Percentiles rank a stretch among this genome's conserved stretches.
Conservation (phyloP, 53 echinoderm and acorn worm genomes). For the Antedon mediterranea region DNA sequence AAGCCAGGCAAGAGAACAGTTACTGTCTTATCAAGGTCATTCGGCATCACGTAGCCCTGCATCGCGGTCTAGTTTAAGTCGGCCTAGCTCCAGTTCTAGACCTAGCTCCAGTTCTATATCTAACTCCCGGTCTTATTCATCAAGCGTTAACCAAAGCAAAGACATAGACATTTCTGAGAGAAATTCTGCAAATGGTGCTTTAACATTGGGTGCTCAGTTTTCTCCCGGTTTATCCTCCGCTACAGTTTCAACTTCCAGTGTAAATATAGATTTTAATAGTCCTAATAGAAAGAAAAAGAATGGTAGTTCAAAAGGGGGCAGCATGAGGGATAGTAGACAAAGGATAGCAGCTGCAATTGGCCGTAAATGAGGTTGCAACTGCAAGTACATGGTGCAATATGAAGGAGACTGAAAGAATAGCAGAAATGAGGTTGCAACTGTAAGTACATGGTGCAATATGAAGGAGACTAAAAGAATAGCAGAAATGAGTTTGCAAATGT, state of each 20-base stretch:
- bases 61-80: constrained; percentile 11
- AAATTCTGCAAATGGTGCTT: not conserved
- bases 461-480: too few species aligned
- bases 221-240: not conserved
- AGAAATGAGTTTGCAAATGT: too few species aligned
- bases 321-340: constrained; percentile 37
- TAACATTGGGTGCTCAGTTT: not conserved
- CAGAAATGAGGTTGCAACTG: too few species aligned
- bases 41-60: constrained; percentile 25
- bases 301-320: constrained; percentile 14
- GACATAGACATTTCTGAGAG: not conserved
- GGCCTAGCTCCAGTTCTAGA: not conserved
- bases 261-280: constrained; percentile 34
- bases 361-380: constrained; percentile 10
- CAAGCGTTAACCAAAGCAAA: not conserved
- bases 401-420: too few species aligned
- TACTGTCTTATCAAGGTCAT: constrained; percentile 47
- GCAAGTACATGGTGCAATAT: too few species aligned
- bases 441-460: too few species aligned
- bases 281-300: not conserved
- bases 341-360: constrained; percentile 40
- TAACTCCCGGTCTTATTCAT: not conserved
- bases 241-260: constrained; percentile 10
- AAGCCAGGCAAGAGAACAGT: constrained; percentile 65
- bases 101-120: constrained; percentile 18